Conservation (phyloP, 2,888 invertebrate genomes). For the Lamellibrachia satsuma region DNA sequence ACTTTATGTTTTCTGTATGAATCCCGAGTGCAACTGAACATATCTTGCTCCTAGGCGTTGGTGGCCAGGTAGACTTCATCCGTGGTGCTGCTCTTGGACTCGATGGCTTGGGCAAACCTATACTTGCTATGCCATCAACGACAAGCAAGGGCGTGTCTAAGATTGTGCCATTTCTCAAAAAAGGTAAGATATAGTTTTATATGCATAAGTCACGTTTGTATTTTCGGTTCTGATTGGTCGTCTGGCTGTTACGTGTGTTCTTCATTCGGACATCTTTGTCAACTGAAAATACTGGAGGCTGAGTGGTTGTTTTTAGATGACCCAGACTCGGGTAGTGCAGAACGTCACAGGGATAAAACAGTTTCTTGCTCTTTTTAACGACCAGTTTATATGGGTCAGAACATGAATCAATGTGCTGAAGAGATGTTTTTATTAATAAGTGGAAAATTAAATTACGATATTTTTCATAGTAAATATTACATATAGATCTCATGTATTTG, state of each 20-base stretch:
- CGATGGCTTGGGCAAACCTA: conserved; percentile 89
- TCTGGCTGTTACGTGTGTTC: not conserved
- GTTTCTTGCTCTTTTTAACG: no score
- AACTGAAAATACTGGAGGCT: not conserved
- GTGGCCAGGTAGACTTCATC: conserved; percentile 94
- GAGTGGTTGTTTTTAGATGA: not conserved
- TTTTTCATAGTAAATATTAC: no score
- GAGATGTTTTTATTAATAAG: no score
- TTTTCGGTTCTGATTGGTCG: not conserved
- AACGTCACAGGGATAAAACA: no score
- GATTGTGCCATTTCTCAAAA: conserved; percentile 83
- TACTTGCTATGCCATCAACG: conserved; percentile 88
- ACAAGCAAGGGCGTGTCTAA: conserved; percentile 82
- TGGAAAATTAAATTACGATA: no score
- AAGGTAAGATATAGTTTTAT: conserved; percentile 69
- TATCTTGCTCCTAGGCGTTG: conserved; percentile 74
- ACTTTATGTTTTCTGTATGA: no score
- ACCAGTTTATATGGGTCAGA: no score
- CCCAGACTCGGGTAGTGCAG: not conserved
- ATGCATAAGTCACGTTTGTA: not conserved
- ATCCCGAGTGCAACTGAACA: not conserved
- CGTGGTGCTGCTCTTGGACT: conserved; percentile 85
- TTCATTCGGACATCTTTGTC: not conserved
- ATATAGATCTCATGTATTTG: no score
- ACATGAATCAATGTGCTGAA: no score